Conservation (phyloP, 2,113 vertebrate genomes). For the Mormyrus iriodes region DNA sequence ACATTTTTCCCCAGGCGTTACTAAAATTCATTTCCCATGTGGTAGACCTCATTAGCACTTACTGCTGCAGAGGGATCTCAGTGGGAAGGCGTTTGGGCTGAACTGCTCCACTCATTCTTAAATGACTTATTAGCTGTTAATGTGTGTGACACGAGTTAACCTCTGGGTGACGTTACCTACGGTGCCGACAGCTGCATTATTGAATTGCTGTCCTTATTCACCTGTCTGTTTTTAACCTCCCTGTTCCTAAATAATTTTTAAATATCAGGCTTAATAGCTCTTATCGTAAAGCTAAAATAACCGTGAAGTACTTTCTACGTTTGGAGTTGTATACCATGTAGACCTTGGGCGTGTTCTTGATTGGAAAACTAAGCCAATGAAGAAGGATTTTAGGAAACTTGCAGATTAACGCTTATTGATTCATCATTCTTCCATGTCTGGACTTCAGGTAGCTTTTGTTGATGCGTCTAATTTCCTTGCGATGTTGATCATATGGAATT, state of each 20-base stretch:
- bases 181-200: background rate
- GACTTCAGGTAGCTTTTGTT: background rate
- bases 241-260: background rate
- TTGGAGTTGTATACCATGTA: background rate
- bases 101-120: background rate
- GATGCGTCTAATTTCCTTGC: background rate
- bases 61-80: background rate
- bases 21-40: background rate
- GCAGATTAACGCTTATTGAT: background rate
- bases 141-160: background rate
- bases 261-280: background rate
- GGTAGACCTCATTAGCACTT: background rate
- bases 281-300: background rate
- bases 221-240: background rate
- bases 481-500: background rate
- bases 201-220: background rate
- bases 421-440: background rate
- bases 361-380: too few species aligned
- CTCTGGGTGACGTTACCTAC: background rate
- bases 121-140: background rate
- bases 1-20: background rate
- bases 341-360: background rate
- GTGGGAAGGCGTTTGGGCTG: background rate
- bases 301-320: background rate
- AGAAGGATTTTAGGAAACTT: too few species aligned